Conservation (phyloP, 2,113 vertebrate species). For the Micronycteris hirsuta region DNA sequence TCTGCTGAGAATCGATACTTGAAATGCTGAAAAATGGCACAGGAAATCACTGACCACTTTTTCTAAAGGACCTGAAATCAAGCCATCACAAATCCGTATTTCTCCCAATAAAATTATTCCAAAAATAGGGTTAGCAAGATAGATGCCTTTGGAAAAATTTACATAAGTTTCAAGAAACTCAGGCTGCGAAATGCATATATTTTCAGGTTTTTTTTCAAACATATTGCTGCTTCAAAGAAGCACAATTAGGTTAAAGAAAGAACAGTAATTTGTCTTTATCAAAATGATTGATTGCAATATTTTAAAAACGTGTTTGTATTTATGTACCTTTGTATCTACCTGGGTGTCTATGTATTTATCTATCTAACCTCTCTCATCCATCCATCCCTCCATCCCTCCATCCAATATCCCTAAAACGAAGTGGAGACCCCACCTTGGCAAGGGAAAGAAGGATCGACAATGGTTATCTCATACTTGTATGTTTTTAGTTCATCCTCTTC, state of each 20-base stretch:
- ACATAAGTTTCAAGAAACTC: neutral
- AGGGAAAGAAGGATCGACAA: neutral
- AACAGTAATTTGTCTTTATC: neutral
- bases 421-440: accelerated
- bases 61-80: neutral
- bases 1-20: neutral
- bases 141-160: neutral
- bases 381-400: neutral
- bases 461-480: neutral
- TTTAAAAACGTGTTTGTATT: neutral
- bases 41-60: neutral
- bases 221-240: neutral
- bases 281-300: neutral
- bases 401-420: neutral
- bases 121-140: neutral
- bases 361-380: neutral
- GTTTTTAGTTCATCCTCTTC: neutral
- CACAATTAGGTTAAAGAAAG: neutral
- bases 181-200: neutral
- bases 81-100: neutral
- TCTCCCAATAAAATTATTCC: neutral
- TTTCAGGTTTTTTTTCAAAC: neutral
- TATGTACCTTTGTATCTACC: neutral
- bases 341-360: neutral
- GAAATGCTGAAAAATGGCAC: neutral